Percentiles rank a stretch among this genome's conserved stretches.
phyloP scores from a whole-genome alignment of 2,888 invertebrate species.

The Sepiola atlantica region DNA sequence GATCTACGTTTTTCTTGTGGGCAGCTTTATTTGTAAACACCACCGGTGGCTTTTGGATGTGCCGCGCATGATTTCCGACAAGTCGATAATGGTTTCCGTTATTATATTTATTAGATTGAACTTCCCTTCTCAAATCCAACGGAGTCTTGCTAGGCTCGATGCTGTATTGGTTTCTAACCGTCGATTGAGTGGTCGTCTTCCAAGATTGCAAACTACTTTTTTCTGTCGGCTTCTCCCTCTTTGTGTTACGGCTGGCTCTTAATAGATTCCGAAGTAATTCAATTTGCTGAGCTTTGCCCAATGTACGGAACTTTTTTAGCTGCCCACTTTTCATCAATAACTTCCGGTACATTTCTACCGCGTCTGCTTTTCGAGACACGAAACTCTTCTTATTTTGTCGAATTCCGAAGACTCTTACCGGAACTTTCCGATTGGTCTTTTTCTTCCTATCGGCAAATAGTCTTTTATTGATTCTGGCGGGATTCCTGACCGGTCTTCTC shows the following conservation, averaged over 20 bases:
- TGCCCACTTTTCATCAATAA: constrained; percentile 36
- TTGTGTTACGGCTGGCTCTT: not conserved
- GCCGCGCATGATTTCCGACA: not conserved
- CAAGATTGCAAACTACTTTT: not conserved
- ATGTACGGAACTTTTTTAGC: constrained; percentile 24
- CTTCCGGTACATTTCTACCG: not conserved
- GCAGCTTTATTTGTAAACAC: not conserved
- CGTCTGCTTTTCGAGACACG: not conserved
- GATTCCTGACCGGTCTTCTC: not conserved
- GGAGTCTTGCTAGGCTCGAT: not conserved
- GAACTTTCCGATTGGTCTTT: not conserved
- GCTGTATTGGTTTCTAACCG: not conserved
- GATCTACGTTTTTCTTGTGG: not conserved
- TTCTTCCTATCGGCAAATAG: not conserved
- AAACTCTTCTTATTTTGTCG: not conserved
- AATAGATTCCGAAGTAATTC: not conserved
- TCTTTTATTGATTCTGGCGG: not conserved
- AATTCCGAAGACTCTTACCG: not conserved
- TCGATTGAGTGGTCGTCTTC: not conserved
- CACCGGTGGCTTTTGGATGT: not conserved
- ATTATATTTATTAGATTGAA: not conserved
- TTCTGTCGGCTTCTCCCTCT: not conserved
- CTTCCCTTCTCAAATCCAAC: not conserved
- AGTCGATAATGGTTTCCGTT: not conserved
- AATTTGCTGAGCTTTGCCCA: constrained; percentile 22